Evolutionary conservation across 2,888 invertebrate genomes (phyloP), one percentile per base, ranked within the genome.

Genomic region (Ophion costatus): DNA sequence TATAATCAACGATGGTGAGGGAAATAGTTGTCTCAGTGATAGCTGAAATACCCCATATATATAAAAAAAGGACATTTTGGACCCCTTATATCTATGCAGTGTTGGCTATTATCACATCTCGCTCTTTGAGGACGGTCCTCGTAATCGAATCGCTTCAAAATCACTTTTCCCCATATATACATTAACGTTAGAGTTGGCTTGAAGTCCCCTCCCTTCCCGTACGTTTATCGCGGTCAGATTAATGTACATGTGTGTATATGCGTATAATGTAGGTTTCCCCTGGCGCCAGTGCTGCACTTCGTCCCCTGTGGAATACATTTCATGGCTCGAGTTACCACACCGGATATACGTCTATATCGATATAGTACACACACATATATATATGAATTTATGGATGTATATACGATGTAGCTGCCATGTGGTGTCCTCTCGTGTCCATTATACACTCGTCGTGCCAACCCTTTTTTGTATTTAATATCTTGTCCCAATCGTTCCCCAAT

Each of bases 281-380:
- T 77, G 79, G 76, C 83, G 83, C 77, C 74, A 71, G 76, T 77
- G 75, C 80, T 70, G 45, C 81, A 83, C 75, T 86, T 82, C 70
- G 69, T 71, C 76, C 75, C 63, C 67, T 73, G 83, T 69, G 81
- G 85, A 85, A 83, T 80, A 83, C 79, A 86, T 86, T 86, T 86
- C 86, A 86, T 79, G 82, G 86, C 80, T 86, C 80, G 86, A 74
- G 76, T 79, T 86, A 82, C 73, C 80, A 75, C 56, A 75, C 76
- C 76, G 70, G 76, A 82, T 77, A 77, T 77, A 70, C 63, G 42
- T 80, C 51, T 67, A 61, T 74, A 74, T 33, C 6, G 10, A 20
- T 20, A 14, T 14, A n/a, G 29, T 14, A 14, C n/a, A 24, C 29
- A 29, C 29, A 22, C 51, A 61, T 29, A 22, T 10, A 63, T 45